phyloP scores from a whole-genome alignment of 2,113 vertebrate species.

The Micronycteris hirsuta region DNA sequence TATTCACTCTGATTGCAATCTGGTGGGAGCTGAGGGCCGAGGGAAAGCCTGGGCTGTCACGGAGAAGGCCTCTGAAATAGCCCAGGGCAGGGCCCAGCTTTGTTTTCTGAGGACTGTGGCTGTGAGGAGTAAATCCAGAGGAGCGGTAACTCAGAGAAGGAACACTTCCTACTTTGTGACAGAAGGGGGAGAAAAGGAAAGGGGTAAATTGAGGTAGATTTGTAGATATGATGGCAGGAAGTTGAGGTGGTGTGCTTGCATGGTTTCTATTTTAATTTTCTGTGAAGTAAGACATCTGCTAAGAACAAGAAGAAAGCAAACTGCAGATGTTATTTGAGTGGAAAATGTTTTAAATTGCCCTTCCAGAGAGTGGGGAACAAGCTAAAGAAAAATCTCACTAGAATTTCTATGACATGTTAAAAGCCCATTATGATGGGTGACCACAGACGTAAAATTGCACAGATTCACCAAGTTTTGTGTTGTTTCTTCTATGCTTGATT shows the following conservation, averaged over 20 bases:
- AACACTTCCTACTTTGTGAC: neutral
- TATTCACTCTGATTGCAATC: neutral
- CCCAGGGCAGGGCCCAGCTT: neutral
- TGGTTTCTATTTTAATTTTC: slow-evolving; percentile 53
- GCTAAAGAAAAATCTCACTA: neutral
- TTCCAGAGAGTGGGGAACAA: slow-evolving; percentile 33
- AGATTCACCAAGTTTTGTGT: neutral
- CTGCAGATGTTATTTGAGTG: slow-evolving; percentile 48
- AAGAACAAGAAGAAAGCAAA: slow-evolving; percentile 56
- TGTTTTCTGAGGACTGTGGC: neutral
- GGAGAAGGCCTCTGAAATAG: neutral
- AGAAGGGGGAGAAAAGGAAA: neutral
- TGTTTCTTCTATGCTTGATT: neutral
- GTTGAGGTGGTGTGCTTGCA: slow-evolving; percentile 5
- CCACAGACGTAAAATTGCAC: neutral
- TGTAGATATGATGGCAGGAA: slow-evolving; percentile 7
- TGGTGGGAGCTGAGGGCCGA: neutral
- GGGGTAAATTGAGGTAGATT: neutral
- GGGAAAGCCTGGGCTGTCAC: neutral
- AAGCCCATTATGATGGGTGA: neutral
- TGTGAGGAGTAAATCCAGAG: neutral
- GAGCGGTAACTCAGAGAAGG: neutral
- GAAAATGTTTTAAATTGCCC: slow-evolving; percentile 58
- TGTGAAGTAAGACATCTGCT: slow-evolving; percentile 59
- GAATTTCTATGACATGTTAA: slow-evolving; percentile 39